phyloP scores from a whole-genome alignment of 2,888 invertebrate genomes.

The Platerodrilus igneus region DNA sequence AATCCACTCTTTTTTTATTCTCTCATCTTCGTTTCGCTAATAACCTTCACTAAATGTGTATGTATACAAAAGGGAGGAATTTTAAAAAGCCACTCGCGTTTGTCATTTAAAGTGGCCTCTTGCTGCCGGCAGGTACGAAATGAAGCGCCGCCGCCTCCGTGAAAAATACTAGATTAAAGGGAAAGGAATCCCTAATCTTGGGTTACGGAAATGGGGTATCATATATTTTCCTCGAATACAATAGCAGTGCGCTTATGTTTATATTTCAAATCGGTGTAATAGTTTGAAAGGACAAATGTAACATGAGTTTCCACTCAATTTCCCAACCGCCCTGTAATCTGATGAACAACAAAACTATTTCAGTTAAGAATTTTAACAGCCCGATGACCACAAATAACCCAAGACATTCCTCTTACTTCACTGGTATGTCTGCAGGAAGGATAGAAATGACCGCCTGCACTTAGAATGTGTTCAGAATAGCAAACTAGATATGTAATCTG shows the following conservation, averaged over 20 bases:
- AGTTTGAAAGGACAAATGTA: constrained; percentile 11
- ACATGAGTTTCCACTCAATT: constrained; percentile 23
- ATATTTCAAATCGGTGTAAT: constrained; percentile 2
- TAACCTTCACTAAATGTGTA: constrained; percentile 40
- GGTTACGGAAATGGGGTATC: constrained; percentile 10
- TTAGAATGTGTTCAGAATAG: constrained; percentile 9
- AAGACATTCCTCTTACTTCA: constrained; percentile 41
- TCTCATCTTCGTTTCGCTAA: constrained; percentile 41
- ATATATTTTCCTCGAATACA: background rate
- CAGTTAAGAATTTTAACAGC: constrained; percentile 44
- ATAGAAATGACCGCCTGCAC: constrained; percentile 21
- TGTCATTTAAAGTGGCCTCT: constrained; percentile 41
- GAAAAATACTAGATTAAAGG: constrained; percentile 25
- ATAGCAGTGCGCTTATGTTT: background rate
- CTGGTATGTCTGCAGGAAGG: constrained; percentile 26
- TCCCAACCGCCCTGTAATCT: constrained; percentile 31
- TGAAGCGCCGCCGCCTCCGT: constrained; percentile 11
- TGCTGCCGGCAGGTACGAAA: constrained; percentile 24
- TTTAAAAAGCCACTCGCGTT: constrained; percentile 44
- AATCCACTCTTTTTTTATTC: constrained; percentile 39
- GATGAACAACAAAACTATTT: constrained; percentile 40
- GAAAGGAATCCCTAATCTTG: constrained; percentile 21
- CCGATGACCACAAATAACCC: constrained; percentile 36
- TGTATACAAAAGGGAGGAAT: constrained; percentile 40
- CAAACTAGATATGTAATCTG: constrained; percentile 1